Evolutionary conservation across 2,888 invertebrate species (phyloP), one percentile per base, ranked within the genome.

Genomic region (Carpatolechia fugitivella): DNA sequence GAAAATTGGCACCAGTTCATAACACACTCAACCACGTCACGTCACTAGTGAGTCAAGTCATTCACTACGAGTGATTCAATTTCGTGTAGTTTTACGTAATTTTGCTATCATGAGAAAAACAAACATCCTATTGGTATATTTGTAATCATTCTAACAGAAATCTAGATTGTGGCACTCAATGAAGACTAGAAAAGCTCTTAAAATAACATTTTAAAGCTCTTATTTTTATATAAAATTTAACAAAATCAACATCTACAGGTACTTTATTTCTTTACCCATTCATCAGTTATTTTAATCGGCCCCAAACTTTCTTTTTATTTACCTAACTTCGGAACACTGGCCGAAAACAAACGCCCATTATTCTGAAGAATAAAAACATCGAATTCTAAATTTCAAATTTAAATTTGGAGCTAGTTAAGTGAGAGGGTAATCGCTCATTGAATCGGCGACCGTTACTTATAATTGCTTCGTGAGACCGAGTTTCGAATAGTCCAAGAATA

Each of bases 401-500:
- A 50, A 50, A 50, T 50, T 29, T 20, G 33, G 48, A 48, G 30
- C 41, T 41, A 52, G 52, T 52, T 52, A 44, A 52, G 52, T 52
- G 52, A 52, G 33, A 40, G 52, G 52, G 53, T 53, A 53, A 53
- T 53, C 53, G 53, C 46, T 53, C 53, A 53, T 53, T 46, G 53
- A 46, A 53, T 44, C 53, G 35, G 16, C 31, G 24, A 33, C 53
- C 53, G 53, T 53, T 53, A 53, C 53, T 40, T 46, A 53, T 53
- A 53, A 53, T 53, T 53, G 46, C 65, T 60, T 66, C 64, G 64
- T 69, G 66, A 56, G 56, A 59, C 48, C 51, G 54, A 24, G 24
- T 54, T 55, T 53, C 44, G 55, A 52, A 56, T 56, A 47, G 10
- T n/a, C 31, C 14, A 33, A 48, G 8, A 33, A n/a, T 31, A 38